Conservation (phyloP, 2,797 vertebrate species). For the Anomalospiza imberbis region DNA sequence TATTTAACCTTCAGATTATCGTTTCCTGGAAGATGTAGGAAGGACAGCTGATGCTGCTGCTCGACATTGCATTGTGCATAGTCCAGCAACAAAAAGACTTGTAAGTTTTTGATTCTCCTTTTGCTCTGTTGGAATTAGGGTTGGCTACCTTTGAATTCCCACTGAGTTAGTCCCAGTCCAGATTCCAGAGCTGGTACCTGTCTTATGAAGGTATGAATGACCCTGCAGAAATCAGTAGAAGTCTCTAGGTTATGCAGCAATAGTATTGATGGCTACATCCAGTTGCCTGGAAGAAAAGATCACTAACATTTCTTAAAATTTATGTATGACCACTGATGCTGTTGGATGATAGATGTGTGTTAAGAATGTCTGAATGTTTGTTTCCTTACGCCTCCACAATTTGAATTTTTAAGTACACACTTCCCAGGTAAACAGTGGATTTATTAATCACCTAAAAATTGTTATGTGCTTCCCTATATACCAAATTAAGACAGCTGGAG, state of each 20-base stretch:
- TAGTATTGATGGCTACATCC: fast-evolving
- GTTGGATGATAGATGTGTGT: not conserved
- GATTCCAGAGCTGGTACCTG: not conserved
- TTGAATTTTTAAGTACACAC: not conserved
- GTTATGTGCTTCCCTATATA: fast-evolving
- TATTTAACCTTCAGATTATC: conserved; percentile 82
- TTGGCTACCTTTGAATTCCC: not conserved
- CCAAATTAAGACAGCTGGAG: not conserved
- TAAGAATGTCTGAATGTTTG: not conserved
- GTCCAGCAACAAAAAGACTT: conserved; percentile 61
- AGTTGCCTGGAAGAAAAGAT: not conserved
- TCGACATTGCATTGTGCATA: conserved; percentile 77
- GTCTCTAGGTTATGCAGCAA: not conserved
- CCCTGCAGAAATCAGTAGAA: not conserved
- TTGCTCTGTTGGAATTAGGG: not conserved
- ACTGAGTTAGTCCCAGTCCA: not conserved
- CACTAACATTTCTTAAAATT: not conserved
- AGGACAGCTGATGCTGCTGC: conserved; percentile 84
- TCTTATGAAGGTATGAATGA: not conserved
- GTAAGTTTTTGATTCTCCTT: conserved; percentile 61
- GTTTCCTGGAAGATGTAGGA: conserved; percentile 91
- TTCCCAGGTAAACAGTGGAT: not conserved
- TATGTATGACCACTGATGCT: not conserved
- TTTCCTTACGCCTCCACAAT: not conserved
- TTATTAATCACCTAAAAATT: not conserved